These are phyloP conservation scores for Uria lomvia DNA, from an alignment of 2,113 vertebrate genomes.

Conservation along the genomic window DNA sequence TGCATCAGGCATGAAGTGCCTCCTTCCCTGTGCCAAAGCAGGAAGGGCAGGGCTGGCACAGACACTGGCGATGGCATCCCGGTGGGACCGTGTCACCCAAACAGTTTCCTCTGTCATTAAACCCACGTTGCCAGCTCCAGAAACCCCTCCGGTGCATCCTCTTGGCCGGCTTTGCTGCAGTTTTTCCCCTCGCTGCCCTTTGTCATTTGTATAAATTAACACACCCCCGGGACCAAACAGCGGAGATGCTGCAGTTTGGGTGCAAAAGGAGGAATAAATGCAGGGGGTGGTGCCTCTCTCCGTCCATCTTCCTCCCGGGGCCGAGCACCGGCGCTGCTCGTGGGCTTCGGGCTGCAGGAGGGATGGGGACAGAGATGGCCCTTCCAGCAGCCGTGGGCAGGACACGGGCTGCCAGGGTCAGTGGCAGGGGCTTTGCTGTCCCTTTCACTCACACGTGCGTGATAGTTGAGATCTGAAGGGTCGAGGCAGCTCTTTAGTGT, in stretches of 20 bases:
- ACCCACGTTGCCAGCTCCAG: not conserved
- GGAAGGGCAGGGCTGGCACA: not conserved
- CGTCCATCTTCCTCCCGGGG: rapidly evolving
- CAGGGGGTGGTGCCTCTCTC: not conserved
- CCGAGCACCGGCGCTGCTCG: not conserved
- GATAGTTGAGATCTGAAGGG: not conserved
- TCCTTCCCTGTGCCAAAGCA: not conserved
- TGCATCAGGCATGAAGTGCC: not conserved
- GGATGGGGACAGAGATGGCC: not conserved
- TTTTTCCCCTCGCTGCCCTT: not conserved
- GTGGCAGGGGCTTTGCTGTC: too few relatives aligned
- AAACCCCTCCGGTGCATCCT: not conserved
- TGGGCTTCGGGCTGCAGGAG: not conserved
- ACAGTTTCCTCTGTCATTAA: not conserved
- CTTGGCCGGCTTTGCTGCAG: rapidly evolving
- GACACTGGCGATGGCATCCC: not conserved
- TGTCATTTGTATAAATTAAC: not conserved
- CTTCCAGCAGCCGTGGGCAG: not conserved
- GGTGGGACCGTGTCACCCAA: not conserved
- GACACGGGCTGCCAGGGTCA: not conserved
- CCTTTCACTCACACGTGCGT: rapidly evolving
- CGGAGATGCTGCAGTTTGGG: not conserved
- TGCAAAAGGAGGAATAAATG: rapidly evolving
- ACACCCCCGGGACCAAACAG: rapidly evolving
- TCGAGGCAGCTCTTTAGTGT: not conserved